Evolutionary conservation across 2,797 vertebrate species (phyloP), one percentile per base, ranked within the genome.

Genomic region (Spea hammondii): DNA sequence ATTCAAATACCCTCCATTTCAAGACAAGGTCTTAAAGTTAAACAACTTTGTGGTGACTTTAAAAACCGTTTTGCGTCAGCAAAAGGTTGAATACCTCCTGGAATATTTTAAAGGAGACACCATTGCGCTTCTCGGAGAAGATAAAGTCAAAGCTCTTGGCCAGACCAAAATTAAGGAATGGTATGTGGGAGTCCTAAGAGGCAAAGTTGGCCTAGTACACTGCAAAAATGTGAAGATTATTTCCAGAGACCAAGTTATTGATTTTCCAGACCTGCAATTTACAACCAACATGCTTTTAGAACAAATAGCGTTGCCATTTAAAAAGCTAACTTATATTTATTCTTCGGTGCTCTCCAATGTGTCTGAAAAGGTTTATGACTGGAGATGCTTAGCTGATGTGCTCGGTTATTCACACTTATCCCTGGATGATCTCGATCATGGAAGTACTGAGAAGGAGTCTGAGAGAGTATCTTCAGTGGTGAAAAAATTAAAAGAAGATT

Each of bases 101-200:
- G 97, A 99, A 82, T 99, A 99, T 89, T 96, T 99, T 85, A 99
- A 97, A 88, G 97, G 98, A 0, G 97, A 99, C 84, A 98, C 94
- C 0, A 88, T 99, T 83, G 96, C 93, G 17, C 90, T 99, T 84
- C 91, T 99, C 60, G 95, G 96, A 50, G 93, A 91, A 87, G 92
- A 94, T 44, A 95, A 93, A 0, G 91, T 99, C 17, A 94, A 89
- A 88, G 96, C 94, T 59, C 91, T 97, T 11, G 97, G 98, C 13
- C 96, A 97, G 80, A 91, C 89, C 17, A 99, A 95, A 89, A 89
- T 93, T 13, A 99, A 99, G 85, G 96, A 98, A 73, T 99, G 98
- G 97, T 97, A 97, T 0, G 92, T 99, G 2, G 96, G 94, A 53
- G 92, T 97, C 84, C 91, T 97, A 66, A 89, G 95, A 85, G 96